Conservation (phyloP, 2,113 vertebrate genomes). For the Eupsittula cactorum region DNA sequence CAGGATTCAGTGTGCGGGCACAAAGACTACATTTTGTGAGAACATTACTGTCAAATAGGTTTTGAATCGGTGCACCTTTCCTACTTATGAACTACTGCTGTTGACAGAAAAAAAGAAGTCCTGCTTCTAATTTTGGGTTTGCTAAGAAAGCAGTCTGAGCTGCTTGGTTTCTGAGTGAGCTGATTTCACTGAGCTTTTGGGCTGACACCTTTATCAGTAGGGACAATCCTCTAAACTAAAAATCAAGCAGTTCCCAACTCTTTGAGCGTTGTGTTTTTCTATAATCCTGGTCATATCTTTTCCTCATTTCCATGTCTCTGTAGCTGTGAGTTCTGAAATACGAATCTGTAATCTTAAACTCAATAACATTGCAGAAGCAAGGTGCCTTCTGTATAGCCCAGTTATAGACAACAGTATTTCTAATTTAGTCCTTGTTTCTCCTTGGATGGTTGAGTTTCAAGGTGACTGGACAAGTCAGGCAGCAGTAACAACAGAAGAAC, state of each 20-base stretch:
- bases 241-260: background rate
- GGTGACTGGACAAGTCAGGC: background rate
- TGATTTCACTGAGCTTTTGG: background rate
- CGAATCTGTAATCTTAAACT: background rate
- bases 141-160: background rate
- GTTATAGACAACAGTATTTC: background rate
- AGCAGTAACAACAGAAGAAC: background rate
- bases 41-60: background rate
- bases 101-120: background rate
- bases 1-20: background rate
- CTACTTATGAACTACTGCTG: background rate
- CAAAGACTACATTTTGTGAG: background rate
- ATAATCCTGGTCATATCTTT: background rate
- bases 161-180: background rate
- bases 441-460: background rate
- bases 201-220: background rate
- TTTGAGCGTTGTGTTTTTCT: background rate
- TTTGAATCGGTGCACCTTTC: background rate
- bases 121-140: background rate
- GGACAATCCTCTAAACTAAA: background rate
- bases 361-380: background rate
- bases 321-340: background rate
- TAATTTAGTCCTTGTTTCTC: background rate
- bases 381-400: background rate
- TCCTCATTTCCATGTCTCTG: background rate